These are phyloP conservation scores for Micromesistius poutassou DNA, from an alignment of 2,797 vertebrate species.

Conservation along the genomic window DNA sequence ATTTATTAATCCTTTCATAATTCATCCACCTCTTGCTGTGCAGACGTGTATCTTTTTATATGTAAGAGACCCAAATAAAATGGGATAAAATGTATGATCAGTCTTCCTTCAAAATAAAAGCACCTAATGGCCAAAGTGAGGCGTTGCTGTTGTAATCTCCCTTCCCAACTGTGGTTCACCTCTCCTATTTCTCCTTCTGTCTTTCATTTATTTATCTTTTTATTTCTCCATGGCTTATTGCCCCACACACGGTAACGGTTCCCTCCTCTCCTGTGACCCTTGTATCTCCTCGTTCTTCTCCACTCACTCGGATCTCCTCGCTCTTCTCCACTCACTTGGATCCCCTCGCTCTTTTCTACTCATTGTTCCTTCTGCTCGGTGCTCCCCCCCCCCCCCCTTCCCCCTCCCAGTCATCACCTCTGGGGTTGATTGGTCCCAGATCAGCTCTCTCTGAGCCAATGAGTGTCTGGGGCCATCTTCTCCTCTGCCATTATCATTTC, in stretches of 20 bases:
- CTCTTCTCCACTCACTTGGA: neutral
- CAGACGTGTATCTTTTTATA: neutral
- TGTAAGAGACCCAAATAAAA: neutral
- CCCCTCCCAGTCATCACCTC: neutral
- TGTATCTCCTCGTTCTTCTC: neutral
- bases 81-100: neutral
- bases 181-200: neutral
- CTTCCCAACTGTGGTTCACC: neutral
- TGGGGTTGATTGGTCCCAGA: neutral
- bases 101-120: constrained; percentile 4
- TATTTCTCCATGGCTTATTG: neutral
- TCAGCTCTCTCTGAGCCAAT: neutral
- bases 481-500: neutral
- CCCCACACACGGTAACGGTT: no score
- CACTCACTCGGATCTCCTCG: neutral
- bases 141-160: neutral
- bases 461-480: neutral
- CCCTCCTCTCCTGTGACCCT: neutral
- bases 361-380: neutral
- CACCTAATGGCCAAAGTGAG: neutral
- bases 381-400: neutral
- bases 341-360: neutral
- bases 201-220: neutral
- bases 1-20: neutral
- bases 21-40: neutral